Percentiles rank a stretch among this genome's conserved stretches.
Evolutionary conservation across 2,888 invertebrate genomes (phyloP).

Genomic region (Balanococcus diminutus): DNA sequence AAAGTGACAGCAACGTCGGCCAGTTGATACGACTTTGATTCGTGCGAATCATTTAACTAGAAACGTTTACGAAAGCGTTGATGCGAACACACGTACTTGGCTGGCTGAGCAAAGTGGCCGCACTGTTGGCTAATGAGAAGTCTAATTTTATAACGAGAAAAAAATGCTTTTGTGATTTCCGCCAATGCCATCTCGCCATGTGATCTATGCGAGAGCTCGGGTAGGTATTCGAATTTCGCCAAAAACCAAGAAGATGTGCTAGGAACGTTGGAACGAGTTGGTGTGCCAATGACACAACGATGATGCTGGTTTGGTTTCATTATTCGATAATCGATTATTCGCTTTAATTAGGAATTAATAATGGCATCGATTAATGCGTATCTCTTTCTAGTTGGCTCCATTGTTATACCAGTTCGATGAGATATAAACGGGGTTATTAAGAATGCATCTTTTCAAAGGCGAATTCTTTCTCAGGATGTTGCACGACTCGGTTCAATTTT

Average conservation of each 20-base stretch:
- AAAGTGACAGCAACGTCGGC: neutral
- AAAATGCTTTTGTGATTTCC: neutral
- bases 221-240: neutral
- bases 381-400: neutral
- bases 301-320: neutral
- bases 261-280: neutral
- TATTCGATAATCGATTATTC: slow-evolving; percentile 27
- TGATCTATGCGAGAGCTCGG: neutral
- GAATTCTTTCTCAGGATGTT: neutral
- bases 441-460: neutral
- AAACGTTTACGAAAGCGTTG: neutral
- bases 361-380: neutral
- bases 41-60: slow-evolving; percentile 21
- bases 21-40: neutral
- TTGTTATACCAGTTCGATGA: neutral
- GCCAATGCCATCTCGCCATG: neutral
- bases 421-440: neutral
- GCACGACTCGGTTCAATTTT: too few species aligned
- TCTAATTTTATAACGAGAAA: neutral
- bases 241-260: neutral
- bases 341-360: slow-evolving; percentile 24
- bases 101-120: neutral
- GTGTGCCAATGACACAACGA: neutral
- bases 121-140: neutral
- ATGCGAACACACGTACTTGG: neutral